Percentiles rank a stretch among this genome's conserved stretches.
phyloP scores from a whole-genome alignment of 1,140 invertebrate genomes.

The Saccostrea cuccullata region DNA sequence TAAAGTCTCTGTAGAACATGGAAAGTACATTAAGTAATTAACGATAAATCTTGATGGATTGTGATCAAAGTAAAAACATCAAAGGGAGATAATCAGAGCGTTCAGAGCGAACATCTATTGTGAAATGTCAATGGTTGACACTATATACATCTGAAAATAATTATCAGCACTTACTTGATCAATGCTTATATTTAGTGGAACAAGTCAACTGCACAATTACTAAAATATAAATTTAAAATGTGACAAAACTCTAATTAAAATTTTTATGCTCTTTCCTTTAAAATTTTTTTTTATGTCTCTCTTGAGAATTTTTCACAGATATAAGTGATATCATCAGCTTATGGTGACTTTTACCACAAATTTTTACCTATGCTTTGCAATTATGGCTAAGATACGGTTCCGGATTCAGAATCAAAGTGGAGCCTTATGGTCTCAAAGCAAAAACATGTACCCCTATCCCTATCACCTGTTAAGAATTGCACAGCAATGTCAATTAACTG shows the following conservation, averaged over 20 bases:
- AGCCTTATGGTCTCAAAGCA: no score
- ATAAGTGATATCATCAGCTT: no score
- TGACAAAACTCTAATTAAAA: not conserved
- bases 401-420: no score
- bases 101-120: not conserved
- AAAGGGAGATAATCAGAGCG: not conserved
- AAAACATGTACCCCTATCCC: no score
- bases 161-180: no score
- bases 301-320: no score
- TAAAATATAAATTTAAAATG: not conserved
- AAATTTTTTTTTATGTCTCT: no score
- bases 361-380: no score
- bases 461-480: no score
- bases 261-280: not conserved
- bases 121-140: not conserved
- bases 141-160: not conserved
- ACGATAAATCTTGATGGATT: not conserved
- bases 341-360: no score
- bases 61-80: not conserved
- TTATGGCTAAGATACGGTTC: no score
- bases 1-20: not conserved
- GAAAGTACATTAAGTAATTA: not conserved
- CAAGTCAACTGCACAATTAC: not conserved
- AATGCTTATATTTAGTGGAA: not conserved
- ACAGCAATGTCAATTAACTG: no score